phyloP scores from a whole-genome alignment of 1,140 invertebrate species.

The Colletes gigas region DNA sequence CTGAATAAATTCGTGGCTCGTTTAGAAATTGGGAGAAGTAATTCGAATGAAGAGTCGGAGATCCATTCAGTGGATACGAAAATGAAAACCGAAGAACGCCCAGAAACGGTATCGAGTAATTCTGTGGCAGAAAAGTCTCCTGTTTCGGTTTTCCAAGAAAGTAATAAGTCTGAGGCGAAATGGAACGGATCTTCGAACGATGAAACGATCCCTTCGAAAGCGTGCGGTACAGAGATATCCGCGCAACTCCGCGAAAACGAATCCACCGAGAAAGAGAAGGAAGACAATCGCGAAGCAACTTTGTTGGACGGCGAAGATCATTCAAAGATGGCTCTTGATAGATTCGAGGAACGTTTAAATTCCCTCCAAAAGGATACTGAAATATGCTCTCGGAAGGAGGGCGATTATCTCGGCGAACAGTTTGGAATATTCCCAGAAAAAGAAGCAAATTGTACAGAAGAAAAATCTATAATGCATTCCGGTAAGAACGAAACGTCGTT shows the following conservation, averaged over 20 bases:
- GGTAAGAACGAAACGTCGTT: not conserved
- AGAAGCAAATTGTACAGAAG: constrained; percentile 24
- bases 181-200: not conserved
- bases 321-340: not conserved
- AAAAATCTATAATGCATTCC: constrained; percentile 34
- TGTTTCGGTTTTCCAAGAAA: not conserved
- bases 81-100: not conserved
- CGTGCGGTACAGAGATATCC: too few species aligned
- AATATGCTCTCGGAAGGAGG: constrained; percentile 16
- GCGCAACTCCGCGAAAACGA: too few species aligned
- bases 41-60: not conserved
- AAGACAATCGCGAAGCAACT: not conserved
- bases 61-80: not conserved
- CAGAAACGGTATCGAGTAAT: not conserved
- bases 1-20: not conserved
- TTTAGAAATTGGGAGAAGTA: not conserved
- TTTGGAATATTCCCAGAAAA: constrained; percentile 2
- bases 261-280: not conserved
- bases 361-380: not conserved
- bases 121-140: not conserved
- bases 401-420: constrained; percentile 35
- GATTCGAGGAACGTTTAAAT: not conserved
- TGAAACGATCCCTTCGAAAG: not conserved
- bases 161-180: too few species aligned
- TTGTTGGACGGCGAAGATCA: not conserved